A percentile compares a stretch with the other conserved stretches of the same genome.
Conservation (phyloP, 2,797 vertebrate genomes). For the Rallus crepitans region DNA sequence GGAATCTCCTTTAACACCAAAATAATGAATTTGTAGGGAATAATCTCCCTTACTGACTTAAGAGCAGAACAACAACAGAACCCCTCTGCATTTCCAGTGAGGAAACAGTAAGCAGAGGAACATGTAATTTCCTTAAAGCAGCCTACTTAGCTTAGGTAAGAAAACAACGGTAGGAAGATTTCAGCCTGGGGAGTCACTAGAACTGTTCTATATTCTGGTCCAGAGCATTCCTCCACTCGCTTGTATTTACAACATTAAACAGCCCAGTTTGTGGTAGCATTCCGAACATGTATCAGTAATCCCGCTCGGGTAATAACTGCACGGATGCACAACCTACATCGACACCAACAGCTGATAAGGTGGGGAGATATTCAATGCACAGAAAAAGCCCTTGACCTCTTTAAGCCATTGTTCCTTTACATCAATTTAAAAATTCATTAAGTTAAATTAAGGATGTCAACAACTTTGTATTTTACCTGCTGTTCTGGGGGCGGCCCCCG, state of each 20-base stretch:
- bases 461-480: neutral
- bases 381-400: slow-evolving; percentile 33
- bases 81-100: neutral
- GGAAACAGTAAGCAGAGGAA: neutral
- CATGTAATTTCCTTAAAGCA: neutral
- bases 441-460: slow-evolving; percentile 14
- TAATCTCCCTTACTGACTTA: neutral
- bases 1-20: neutral
- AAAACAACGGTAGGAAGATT: neutral
- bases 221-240: neutral
- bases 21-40: neutral
- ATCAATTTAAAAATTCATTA: slow-evolving; percentile 20
- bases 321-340: slow-evolving; percentile 32
- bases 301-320: slow-evolving; percentile 4
- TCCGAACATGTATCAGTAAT: slow-evolving; percentile 14
- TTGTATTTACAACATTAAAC: neutral
- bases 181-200: neutral
- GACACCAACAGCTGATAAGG: neutral
- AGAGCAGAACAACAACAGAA: neutral
- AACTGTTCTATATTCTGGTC: neutral
- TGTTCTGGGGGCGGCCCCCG: neutral
- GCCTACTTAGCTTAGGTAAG: neutral
- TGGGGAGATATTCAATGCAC: neutral
- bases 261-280: neutral
- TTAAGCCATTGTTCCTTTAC: slow-evolving; percentile 25